phyloP scores from a whole-genome alignment of 23 tunicate species.

The Diplosoma virens region DNA sequence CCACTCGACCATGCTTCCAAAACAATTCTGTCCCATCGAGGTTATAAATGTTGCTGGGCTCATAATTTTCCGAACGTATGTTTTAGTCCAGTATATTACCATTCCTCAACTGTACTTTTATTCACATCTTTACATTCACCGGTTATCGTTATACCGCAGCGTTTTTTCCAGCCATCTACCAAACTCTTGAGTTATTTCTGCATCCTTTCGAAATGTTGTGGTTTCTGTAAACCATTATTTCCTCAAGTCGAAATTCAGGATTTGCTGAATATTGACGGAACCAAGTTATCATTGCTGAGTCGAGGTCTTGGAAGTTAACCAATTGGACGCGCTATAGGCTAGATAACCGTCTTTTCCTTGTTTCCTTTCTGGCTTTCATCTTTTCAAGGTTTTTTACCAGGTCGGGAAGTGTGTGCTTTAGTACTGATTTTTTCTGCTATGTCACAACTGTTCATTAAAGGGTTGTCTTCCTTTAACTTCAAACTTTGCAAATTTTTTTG shows the following conservation, averaged over 20 bases:
- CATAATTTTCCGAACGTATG: background rate
- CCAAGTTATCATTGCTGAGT: constrained; percentile 16
- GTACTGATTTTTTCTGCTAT: background rate
- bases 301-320: background rate
- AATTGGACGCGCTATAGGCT: constrained; percentile 2
- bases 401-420: background rate
- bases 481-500: background rate
- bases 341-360: background rate
- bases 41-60: constrained; percentile 13
- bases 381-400: constrained; percentile 8
- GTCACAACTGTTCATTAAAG: background rate
- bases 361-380: background rate
- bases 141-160: constrained; percentile 3
- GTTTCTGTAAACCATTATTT: background rate
- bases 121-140: constrained; percentile 9
- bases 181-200: background rate
- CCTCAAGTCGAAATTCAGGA: background rate
- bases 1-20: no score
- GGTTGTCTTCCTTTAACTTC: background rate
- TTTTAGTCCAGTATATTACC: background rate
- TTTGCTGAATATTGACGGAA: background rate
- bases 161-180: background rate
- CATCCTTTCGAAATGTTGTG: background rate
- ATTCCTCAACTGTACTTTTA: background rate
- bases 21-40: constrained; percentile 3